These are phyloP conservation scores for Poliocrania exsul DNA, from an alignment of 2,797 vertebrate species.

Conservation along the genomic window DNA sequence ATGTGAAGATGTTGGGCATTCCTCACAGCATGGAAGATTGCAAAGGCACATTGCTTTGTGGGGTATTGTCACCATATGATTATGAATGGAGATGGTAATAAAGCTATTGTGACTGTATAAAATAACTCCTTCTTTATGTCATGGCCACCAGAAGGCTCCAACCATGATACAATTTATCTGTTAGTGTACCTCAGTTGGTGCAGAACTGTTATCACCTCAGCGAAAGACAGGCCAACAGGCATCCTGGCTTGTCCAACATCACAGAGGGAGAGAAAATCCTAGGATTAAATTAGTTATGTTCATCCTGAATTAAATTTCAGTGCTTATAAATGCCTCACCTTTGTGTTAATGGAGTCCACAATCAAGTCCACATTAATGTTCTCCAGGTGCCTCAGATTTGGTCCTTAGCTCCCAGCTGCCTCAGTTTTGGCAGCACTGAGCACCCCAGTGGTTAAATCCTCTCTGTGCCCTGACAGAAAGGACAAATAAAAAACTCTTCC, in stretches of 20 bases:
- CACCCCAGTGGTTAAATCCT: neutral
- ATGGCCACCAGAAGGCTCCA: neutral
- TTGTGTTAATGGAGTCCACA: neutral
- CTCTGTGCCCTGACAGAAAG: neutral
- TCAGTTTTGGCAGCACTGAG: neutral
- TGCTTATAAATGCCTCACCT: neutral
- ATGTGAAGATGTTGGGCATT: neutral
- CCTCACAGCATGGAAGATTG: neutral
- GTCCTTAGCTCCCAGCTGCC: neutral
- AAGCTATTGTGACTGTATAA: neutral
- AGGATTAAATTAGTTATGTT: neutral
- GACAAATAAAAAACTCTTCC: neutral
- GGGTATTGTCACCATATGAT: neutral
- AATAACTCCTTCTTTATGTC: neutral
- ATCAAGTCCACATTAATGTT: neutral
- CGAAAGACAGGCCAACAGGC: rapidly evolving
- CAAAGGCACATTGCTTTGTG: neutral
- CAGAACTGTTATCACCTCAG: neutral
- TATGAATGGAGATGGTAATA: neutral
- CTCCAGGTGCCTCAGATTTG: neutral
- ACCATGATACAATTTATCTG: neutral
- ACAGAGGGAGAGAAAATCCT: neutral
- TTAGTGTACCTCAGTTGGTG: neutral
- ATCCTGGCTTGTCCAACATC: neutral
- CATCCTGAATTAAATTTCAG: neutral